Evolutionary conservation across 1,140 invertebrate species (phyloP), one percentile per base, ranked within the genome.

Genomic region (Trypoxylus dichotomus): DNA sequence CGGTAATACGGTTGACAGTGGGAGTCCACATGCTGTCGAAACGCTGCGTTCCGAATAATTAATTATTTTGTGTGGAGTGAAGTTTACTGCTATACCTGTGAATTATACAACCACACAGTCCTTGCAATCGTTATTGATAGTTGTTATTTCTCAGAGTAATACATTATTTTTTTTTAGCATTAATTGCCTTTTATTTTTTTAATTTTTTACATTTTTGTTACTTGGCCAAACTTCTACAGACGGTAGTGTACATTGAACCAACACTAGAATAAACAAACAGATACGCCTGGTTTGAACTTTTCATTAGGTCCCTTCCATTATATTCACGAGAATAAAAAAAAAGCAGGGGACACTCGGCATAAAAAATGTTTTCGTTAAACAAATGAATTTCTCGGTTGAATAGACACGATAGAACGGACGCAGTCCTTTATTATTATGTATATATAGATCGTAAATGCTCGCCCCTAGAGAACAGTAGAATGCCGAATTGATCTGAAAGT

Each of bases 321-420:
- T 68, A 27, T 68, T 27, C 60, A 8, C 25, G 60, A 2, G 21
- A 11, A 68, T 29, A 68, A 27, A 68, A 24, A 27, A 68, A 68
- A 68, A 27, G 27, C 24, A 68, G 19, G 24, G 27, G 27, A 68
- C 60, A 68, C 25, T 68, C 60, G 60, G 7, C 60, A 10, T 68
- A 68, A 68, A 68, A 37, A 68, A 68, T 68, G 60, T 68, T 68
- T 68, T 68, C 60, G 19, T 68, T 68, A 68, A 68, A 27, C 60
- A 68, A 68, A 68, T 68, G 60, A 68, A 68, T 68, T 68, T 27
- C 60, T 68, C 60, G 60, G 27, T 27, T 68, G 8, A 29, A 21
- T 68, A 29, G 60, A 27, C 60, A 27, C 60, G 27, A 68, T 68
- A 68, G 60, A 24, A 13, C 21, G 60, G 60, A 68, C 24, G 27